A percentile compares a stretch with the other conserved stretches of the same genome.
These are phyloP conservation scores for Agonopterix arenella DNA, from an alignment of 2,888 invertebrate species.

Conservation along the genomic window DNA sequence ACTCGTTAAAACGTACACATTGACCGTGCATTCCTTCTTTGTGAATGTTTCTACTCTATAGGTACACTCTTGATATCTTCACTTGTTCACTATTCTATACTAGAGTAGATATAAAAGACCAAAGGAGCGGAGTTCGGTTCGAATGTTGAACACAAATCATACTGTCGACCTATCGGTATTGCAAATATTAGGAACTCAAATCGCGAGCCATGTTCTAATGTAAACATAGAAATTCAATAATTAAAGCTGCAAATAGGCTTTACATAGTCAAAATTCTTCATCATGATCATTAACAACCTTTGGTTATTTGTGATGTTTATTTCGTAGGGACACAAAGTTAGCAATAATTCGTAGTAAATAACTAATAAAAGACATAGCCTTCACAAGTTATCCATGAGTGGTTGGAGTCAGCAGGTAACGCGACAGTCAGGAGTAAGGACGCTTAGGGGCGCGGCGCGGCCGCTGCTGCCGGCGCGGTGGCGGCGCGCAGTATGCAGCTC, in stretches of 20 bases:
- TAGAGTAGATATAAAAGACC: conserved; percentile 69
- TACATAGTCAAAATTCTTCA: conserved; percentile 9
- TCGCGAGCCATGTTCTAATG: neutral
- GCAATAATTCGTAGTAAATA: conserved; percentile 54
- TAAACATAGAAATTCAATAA: conserved; percentile 2
- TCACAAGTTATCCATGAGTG: conserved; percentile 38
- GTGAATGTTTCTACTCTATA: conserved; percentile 56
- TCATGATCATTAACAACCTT: conserved; percentile 4
- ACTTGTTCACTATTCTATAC: conserved; percentile 56
- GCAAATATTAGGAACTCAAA: neutral
- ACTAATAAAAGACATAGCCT: conserved; percentile 39
- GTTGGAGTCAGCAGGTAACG: conserved; percentile 18
- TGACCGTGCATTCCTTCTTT: conserved; percentile 68
- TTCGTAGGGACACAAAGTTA: conserved; percentile 48
- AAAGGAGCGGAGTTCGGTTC: conserved; percentile 58
- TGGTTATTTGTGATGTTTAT: conserved; percentile 19
- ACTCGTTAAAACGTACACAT: conserved; percentile 76
- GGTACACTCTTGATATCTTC: conserved; percentile 51
- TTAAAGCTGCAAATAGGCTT: conserved; percentile 7
- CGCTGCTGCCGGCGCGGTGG: too few species aligned
- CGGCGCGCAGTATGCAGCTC: too few species aligned
- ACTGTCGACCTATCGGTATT: neutral
- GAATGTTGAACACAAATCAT: conserved; percentile 39
- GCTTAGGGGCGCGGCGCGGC: too few species aligned
- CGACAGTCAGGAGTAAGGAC: too few species aligned